A percentile compares a stretch with the other conserved stretches of the same genome.
phyloP scores from a whole-genome alignment of 64 coral and sea anemone genomes.

The Montipora foliosa region DNA sequence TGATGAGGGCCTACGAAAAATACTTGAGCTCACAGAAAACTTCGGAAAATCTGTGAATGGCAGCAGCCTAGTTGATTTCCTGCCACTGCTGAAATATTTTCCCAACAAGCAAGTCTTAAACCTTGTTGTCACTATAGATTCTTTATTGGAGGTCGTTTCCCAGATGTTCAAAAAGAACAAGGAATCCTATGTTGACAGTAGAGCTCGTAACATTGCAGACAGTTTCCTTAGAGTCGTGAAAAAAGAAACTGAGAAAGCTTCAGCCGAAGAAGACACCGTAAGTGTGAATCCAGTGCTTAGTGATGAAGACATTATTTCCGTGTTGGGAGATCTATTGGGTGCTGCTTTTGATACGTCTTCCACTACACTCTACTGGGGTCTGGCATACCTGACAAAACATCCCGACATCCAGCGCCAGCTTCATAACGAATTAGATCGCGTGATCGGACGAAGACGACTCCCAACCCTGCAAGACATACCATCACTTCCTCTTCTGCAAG shows the following conservation, averaged over 20 bases:
- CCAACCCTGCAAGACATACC: constrained; percentile 57
- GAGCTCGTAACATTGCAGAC: no score
- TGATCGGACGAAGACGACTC: constrained; percentile 44
- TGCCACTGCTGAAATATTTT: constrained; percentile 70
- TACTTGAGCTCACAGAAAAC: constrained; percentile 47
- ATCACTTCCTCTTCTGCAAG: constrained; percentile 65
- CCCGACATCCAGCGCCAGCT: constrained; percentile 52
- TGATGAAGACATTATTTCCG: no score
- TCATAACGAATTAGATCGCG: constrained; percentile 69
- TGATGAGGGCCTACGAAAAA: constrained; percentile 19
- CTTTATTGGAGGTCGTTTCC: not conserved
- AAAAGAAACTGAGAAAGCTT: no score
- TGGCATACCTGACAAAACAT: constrained; percentile 79
- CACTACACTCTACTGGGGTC: constrained; percentile 57
- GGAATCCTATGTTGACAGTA: constrained; percentile 42
- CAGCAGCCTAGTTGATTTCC: constrained; percentile 66
- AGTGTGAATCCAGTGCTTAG: no score
- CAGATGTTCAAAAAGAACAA: constrained; percentile 76
- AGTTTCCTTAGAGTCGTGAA: no score
- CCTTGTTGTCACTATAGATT: constrained; percentile 1
- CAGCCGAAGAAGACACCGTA: no score
- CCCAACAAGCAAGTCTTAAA: constrained; percentile 36
- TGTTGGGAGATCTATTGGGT: no score
- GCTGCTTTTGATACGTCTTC: constrained; percentile 25
- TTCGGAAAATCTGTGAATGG: constrained; percentile 55